Conservation (phyloP, 2,113 vertebrate genomes). For the Microtus pennsylvanicus region DNA sequence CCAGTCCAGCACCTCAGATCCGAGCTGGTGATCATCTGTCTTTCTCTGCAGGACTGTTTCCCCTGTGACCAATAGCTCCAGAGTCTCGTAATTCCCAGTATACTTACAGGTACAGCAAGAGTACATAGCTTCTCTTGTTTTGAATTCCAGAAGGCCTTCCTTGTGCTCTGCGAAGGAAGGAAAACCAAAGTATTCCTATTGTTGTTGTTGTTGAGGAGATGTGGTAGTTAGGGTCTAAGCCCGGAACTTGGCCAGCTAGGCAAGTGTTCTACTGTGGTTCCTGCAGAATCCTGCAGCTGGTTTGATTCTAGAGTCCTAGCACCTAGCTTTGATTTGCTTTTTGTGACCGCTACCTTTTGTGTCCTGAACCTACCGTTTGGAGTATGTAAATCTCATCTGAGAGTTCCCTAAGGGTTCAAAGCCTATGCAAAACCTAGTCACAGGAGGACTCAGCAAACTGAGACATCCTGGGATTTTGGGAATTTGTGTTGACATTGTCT, state of each 20-base stretch:
- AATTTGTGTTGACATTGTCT: neutral
- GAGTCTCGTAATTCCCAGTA: neutral
- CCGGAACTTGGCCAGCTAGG: neutral
- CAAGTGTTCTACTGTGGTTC: neutral
- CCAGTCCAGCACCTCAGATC: neutral
- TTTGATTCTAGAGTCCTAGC: neutral
- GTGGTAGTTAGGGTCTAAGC: neutral
- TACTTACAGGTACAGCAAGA: neutral
- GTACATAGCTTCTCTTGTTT: neutral
- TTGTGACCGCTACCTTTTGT: neutral
- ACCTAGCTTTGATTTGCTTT: neutral
- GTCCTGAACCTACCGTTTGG: fast-evolving
- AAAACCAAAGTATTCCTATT: neutral
- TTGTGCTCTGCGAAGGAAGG: neutral
- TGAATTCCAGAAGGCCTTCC: neutral
- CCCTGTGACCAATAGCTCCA: neutral
- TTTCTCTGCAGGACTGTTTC: neutral
- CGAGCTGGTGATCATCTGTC: neutral
- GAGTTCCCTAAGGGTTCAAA: too few species aligned
- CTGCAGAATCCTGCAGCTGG: neutral
- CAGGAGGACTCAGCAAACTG: neutral
- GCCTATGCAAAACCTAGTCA: too few species aligned
- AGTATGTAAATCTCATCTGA: too few species aligned
- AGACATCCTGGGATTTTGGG: neutral
- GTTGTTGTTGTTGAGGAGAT: neutral